phyloP scores from a whole-genome alignment of 2,113 vertebrate genomes.

The Laterallus jamaicensis region DNA sequence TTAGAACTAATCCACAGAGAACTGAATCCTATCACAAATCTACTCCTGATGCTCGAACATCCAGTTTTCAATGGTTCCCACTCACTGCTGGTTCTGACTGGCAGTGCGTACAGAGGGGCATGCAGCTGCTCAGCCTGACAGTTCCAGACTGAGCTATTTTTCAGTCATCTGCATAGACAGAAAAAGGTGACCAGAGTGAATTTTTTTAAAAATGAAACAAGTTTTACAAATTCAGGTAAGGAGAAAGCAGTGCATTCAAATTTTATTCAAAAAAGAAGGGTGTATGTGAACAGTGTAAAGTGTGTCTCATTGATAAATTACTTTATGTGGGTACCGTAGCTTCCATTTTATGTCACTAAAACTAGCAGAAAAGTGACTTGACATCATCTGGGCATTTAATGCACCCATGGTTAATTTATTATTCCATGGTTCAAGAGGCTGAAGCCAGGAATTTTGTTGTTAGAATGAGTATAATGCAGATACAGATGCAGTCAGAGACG shows the following conservation, averaged over 20 bases:
- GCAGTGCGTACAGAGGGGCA: neutral
- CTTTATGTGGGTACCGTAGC: neutral
- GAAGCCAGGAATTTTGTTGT: neutral
- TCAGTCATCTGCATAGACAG: neutral
- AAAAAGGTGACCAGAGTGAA: neutral
- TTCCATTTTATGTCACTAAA: neutral
- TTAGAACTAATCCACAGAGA: neutral
- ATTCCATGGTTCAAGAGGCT: neutral
- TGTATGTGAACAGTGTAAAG: neutral
- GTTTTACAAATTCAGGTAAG: neutral
- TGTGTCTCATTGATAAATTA: neutral
- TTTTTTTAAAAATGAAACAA: neutral
- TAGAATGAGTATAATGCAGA: neutral
- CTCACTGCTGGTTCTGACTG: neutral
- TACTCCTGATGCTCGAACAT: neutral
- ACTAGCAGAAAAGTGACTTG: neutral
- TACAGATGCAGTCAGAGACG: accelerated
- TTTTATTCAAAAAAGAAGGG: neutral
- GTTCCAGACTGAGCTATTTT: neutral
- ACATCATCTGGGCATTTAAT: neutral
- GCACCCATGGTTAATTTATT: neutral
- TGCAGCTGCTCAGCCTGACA: neutral
- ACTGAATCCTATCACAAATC: neutral
- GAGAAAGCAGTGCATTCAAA: neutral
- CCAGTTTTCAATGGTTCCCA: neutral